These are phyloP conservation scores for Gorsachius magnificus DNA, from an alignment of 2,797 vertebrate species.

Conservation along the genomic window DNA sequence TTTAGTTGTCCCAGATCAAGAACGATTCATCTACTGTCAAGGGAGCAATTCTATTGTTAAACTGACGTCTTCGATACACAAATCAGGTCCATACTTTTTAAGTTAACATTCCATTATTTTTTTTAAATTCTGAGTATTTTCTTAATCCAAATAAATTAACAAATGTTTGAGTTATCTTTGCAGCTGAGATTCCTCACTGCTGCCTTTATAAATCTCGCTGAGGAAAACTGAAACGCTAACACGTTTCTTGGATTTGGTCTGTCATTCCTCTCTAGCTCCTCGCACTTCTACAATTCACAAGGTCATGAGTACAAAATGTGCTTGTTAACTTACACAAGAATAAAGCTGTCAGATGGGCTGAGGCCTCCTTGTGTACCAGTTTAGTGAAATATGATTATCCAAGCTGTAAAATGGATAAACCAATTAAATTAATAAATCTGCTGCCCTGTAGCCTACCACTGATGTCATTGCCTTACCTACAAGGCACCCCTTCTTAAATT, in stretches of 20 bases:
- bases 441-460: slow-evolving; percentile 46
- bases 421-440: slow-evolving; percentile 68
- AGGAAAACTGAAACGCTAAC: slow-evolving; percentile 36
- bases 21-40: neutral
- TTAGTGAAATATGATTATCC: slow-evolving; percentile 71
- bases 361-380: slow-evolving; percentile 62
- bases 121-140: neutral
- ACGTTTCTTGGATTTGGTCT: slow-evolving; percentile 43
- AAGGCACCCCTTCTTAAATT: slow-evolving; percentile 37
- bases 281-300: slow-evolving; percentile 57
- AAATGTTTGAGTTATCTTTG: neutral
- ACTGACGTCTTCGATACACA: neutral
- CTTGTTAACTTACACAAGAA: slow-evolving; percentile 67
- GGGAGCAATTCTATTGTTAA: neutral
- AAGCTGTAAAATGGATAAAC: slow-evolving; percentile 49
- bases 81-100: neutral
- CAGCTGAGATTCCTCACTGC: slow-evolving; percentile 6
- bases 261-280: slow-evolving; percentile 56
- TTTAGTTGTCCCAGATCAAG: neutral
- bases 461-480: slow-evolving; percentile 14
- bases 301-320: slow-evolving; percentile 62
- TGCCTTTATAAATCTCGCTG: neutral
- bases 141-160: neutral
- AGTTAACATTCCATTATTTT: neutral
- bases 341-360: slow-evolving; percentile 70